phyloP scores from a whole-genome alignment of 2,113 vertebrate genomes.

The Carollia perspicillata region DNA sequence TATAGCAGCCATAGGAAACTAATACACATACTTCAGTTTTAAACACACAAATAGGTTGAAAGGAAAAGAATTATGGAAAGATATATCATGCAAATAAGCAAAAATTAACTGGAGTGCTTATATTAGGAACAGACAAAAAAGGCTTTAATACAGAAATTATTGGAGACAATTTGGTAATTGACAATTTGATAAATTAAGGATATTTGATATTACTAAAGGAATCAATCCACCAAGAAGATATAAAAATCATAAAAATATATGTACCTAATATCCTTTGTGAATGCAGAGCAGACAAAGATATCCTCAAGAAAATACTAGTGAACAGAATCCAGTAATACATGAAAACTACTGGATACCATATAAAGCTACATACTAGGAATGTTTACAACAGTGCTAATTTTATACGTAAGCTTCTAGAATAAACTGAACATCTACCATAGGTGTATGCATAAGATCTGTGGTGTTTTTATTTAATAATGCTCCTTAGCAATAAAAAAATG shows the following conservation, averaged over 20 bases:
- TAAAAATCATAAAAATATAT: neutral
- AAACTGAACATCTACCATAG: neutral
- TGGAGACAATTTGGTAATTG: neutral
- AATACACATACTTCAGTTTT: neutral
- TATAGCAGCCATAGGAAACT: neutral
- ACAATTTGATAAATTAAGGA: neutral
- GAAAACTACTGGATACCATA: neutral
- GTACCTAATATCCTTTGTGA: neutral
- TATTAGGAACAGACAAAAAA: neutral
- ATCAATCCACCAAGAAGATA: neutral
- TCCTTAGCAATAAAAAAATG: neutral
- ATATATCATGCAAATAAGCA: neutral
- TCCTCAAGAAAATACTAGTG: neutral
- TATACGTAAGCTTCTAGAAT: neutral
- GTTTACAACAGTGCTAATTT: neutral
- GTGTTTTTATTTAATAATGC: neutral
- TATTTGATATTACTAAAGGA: neutral
- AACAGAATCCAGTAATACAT: neutral
- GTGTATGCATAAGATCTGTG: neutral
- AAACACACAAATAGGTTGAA: neutral
- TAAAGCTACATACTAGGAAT: neutral
- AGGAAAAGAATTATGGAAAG: neutral
- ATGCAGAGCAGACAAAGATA: neutral
- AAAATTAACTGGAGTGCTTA: neutral
- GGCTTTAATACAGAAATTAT: neutral